Conservation (phyloP, 2,113 vertebrate species). For the Vombatus ursinus region DNA sequence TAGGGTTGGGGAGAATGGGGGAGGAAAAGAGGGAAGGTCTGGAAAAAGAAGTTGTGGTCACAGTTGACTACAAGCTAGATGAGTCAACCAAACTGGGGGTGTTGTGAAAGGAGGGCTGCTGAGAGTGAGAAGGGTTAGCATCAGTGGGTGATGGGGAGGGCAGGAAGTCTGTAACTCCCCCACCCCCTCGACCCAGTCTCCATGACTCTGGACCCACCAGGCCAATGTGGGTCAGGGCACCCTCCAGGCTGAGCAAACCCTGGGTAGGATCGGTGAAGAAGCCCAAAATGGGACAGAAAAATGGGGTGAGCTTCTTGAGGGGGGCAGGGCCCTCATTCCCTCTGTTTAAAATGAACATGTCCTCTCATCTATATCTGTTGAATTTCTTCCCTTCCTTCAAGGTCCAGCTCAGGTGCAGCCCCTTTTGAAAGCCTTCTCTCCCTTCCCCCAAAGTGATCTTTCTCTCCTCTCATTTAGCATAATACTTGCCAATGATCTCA, state of each 20-base stretch:
- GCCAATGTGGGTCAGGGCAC: neutral
- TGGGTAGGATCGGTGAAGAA: no score
- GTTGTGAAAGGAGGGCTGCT: constrained; percentile 68
- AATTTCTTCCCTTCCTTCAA: neutral
- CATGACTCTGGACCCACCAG: neutral
- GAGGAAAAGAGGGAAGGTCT: neutral
- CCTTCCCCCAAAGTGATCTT: neutral
- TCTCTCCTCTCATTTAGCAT: neutral
- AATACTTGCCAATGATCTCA: neutral
- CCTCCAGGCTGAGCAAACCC: neutral
- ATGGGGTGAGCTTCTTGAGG: neutral
- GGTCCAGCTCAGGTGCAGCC: neutral
- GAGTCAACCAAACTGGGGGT: constrained; percentile 65
- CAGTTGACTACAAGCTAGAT: constrained; percentile 62
- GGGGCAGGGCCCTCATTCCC: neutral
- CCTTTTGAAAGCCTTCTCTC: neutral
- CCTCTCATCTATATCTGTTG: neutral
- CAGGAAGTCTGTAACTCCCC: neutral
- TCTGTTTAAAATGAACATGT: neutral
- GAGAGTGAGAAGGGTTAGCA: neutral
- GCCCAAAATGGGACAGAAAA: neutral
- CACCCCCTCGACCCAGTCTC: neutral
- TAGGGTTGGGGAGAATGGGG: constrained; percentile 3
- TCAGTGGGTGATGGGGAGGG: neutral
- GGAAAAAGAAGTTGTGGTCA: constrained; percentile 52